Base-by-base conservation (phyloP, 1,140 invertebrate species). In the Philotrypesis tridentata region DNA sequence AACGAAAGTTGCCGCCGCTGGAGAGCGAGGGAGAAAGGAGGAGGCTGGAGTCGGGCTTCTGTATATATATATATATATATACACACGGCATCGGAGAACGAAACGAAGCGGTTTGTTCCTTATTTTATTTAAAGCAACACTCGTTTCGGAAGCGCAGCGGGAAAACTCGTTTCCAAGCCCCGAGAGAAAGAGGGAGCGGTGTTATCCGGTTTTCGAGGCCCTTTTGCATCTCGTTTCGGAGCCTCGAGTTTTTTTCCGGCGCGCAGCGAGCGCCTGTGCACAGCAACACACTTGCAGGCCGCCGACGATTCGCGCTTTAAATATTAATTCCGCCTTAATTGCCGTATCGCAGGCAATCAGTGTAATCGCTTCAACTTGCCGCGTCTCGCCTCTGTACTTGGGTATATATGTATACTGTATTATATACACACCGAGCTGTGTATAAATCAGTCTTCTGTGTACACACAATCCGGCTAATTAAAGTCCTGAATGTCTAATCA, bases 41-140 rank as follows among this genome's bases (percentile, higher is more conserved):
- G 48, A 48, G 33, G n/a, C n/a, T n/a, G n/a, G n/a, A n/a, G n/a
- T n/a, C n/a, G n/a, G n/a, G n/a, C n/a, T n/a, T n/a, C n/a, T n/a
- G n/a, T n/a, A n/a, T n/a, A n/a, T n/a, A n/a, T n/a, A n/a, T n/a
- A n/a, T n/a, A n/a, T n/a, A n/a, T n/a, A n/a, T n/a, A n/a, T n/a
- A n/a, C n/a, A 43, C 8, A 72, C 2, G 2, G 70, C 33, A 11
- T 2, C 6, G 67, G 23, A n/a, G 23, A n/a, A 23, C 63, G 29
- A 55, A 67, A 67, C 63, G 63, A 67, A 67, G 63, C 67, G 31
- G 75, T 55, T 68, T 68, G 65, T 68, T 72, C 77, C 55, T 79
- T 79, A 61, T 79, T 79, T 79, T 79, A 79, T 79, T 79, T 72
- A 71, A 79, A 72, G 77, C 67, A 37, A 71, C n/a, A 70, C 68